Percentiles rank a stretch among this genome's conserved stretches.
Conservation (phyloP, 2,113 vertebrate genomes). For the Pelecanus crispus region DNA sequence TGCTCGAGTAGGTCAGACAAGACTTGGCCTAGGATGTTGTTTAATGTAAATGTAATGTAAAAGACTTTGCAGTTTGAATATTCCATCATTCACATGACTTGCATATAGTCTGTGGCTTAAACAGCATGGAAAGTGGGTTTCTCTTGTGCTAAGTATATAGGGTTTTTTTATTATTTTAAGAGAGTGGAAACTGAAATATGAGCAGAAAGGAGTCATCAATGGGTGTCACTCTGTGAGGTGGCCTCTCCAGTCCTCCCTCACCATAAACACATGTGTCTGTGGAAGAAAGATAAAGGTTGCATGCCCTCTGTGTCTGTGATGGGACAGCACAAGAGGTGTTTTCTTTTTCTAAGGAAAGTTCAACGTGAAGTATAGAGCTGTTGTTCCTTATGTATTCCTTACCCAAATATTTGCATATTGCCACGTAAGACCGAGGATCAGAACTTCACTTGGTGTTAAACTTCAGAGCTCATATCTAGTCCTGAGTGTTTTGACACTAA, state of each 20-base stretch:
- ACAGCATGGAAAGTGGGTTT: background rate
- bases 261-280: fast-evolving
- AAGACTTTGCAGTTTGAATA: background rate
- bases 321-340: background rate
- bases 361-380: background rate
- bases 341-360: background rate
- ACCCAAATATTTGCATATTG: background rate
- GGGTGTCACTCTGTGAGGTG: background rate
- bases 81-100: background rate
- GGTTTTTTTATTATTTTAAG: background rate
- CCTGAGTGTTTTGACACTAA: background rate
- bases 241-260: background rate
- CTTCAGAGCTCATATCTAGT: background rate
- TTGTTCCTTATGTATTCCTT: background rate
- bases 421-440: background rate
- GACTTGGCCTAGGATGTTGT: background rate
- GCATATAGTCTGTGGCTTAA: background rate
- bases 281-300: background rate
- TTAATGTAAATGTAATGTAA: background rate
- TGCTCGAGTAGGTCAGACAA: background rate
- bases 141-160: background rate
- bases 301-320: background rate
- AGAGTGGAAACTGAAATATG: background rate
- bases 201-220: background rate
- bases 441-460: background rate